Evolutionary conservation across 2,888 invertebrate genomes (phyloP).

Genomic region (Drosophila histrio): DNA sequence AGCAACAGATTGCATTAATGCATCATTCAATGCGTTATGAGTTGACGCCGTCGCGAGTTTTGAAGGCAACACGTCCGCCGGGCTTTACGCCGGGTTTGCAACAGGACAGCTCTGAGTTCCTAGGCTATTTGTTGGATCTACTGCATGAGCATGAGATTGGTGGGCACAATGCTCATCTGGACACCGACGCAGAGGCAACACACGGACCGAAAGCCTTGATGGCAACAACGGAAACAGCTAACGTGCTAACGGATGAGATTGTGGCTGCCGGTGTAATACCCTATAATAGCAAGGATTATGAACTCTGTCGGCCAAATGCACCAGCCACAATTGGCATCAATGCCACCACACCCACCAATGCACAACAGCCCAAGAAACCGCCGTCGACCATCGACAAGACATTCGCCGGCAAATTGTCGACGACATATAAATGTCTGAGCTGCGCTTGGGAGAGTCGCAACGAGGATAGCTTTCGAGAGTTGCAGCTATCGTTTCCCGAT

Average conservation of each 20-base stretch:
- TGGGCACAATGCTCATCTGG: constrained; percentile 28
- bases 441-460: constrained; percentile 90
- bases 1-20: constrained; percentile 90
- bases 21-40: constrained; percentile 88
- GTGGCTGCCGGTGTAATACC: constrained; percentile 61
- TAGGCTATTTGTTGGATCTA: constrained; percentile 87
- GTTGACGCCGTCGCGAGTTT: constrained; percentile 89
- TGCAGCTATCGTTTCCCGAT: constrained; percentile 91
- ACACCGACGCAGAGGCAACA: background rate
- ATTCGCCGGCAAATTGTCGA: constrained; percentile 91
- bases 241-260: constrained; percentile 45
- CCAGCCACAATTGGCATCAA: background rate
- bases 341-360: constrained; percentile 50
- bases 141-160: constrained; percentile 89
- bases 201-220: constrained; percentile 17
- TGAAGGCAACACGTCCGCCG: constrained; percentile 89
- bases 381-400: constrained; percentile 86
- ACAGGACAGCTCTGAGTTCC: constrained; percentile 95
- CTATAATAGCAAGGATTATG: constrained; percentile 58
- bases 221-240: background rate
- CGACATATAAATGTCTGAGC: constrained; percentile 89
- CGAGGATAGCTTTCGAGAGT: constrained; percentile 91
- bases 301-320: constrained; percentile 32
- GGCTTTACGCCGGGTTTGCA: constrained; percentile 91
- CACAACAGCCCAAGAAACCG: constrained; percentile 37